phyloP scores from a whole-genome alignment of 2,797 vertebrate genomes.

The Heliangelus exortis region DNA sequence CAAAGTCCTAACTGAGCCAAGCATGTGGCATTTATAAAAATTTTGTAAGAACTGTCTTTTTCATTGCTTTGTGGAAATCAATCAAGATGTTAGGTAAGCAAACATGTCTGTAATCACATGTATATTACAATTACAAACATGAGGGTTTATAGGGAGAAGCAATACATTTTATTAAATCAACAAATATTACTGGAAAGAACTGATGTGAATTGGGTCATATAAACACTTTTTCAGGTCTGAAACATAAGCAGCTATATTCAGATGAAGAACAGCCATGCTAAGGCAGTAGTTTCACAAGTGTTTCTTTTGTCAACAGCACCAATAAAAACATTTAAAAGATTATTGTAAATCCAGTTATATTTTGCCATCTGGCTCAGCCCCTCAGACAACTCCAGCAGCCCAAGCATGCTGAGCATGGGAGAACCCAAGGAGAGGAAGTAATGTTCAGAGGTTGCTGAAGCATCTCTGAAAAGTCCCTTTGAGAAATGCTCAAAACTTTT shows the following conservation, averaged over 20 bases:
- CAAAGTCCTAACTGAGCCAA: neutral
- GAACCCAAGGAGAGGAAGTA: neutral
- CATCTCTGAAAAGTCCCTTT: neutral
- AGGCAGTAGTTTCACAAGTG: neutral
- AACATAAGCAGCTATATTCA: neutral
- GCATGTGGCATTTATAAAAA: neutral
- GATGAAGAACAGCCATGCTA: neutral
- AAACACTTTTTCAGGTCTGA: neutral
- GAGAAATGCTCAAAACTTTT: neutral
- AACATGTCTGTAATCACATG: neutral
- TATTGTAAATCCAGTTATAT: neutral
- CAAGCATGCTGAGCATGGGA: neutral
- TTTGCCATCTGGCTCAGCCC: constrained; percentile 44
- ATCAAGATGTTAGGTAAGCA: neutral
- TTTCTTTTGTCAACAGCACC: constrained; percentile 6
- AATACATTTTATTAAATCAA: neutral
- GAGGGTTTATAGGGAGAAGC: neutral
- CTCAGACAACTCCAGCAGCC: neutral
- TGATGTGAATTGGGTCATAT: constrained; percentile 20
- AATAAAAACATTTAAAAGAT: neutral
- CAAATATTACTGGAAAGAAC: neutral
- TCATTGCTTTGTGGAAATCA: neutral
- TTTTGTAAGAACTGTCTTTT: neutral
- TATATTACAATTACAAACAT: constrained; percentile 1
- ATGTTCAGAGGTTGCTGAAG: neutral